Base-by-base conservation (phyloP, 2,113 vertebrate genomes). In the Oreotrochilus melanogaster region DNA sequence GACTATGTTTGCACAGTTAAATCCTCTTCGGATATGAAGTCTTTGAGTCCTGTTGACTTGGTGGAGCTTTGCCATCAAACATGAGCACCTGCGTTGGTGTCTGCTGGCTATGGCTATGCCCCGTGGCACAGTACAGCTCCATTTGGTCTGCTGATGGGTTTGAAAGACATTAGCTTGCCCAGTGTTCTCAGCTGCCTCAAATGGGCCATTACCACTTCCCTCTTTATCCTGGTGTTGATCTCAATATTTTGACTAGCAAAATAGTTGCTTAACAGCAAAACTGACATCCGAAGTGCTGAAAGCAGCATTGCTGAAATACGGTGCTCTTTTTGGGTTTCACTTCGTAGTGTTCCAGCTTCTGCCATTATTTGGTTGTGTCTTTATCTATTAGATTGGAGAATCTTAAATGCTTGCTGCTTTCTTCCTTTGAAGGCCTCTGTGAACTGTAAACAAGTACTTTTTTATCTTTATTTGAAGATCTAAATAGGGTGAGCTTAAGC, bases 51-150 rank as follows among this genome's bases (percentile, higher is more conserved):
- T 64, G 7, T 72, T 89, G 89, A 42, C 62, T 78, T 79, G 61
- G 7, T 85, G 53, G 70, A 93, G 28, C 66, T 69, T 5, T 71
- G 47, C 35, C 42, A 53, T 89, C 39, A 65, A 70, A 57, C 45
- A 30, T 53, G 42, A 73, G 45, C 81, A 71, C 64, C 31, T 17
- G 0, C 30, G 12, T 25, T 45, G 61, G 60, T 9, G 18, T 28
- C 53, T 87, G 18, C 73, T 64, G 18, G 58, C 69, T n/a, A 28
- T 65, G 27, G 2, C 2, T 39, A 12, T 56, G 66, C 7, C 39
- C 33, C 4, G 0, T 54, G 53, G 51, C 18, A 7, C n/a, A 3
- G 0, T 4, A 33, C 19, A 54, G 54, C 45, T 76, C n/a, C 3
- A 0, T 42, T 78, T 87, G 43, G 15, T 39, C 3, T 1, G 30